Evolutionary conservation across 2,113 vertebrate species (phyloP).

Genomic region (Oncorhynchus keta): DNA sequence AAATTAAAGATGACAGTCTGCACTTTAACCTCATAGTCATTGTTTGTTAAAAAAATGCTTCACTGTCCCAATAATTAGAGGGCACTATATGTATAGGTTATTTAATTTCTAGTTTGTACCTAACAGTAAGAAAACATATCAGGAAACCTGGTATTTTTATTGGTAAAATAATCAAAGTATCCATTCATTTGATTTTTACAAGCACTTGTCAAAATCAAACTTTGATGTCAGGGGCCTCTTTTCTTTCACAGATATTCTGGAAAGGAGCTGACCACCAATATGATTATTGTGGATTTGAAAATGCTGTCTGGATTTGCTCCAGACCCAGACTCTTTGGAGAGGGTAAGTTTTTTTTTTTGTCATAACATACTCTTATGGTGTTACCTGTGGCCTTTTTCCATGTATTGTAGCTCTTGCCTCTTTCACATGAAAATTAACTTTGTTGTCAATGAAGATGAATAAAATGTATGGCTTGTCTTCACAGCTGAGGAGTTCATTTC

Average conservation of each 20-base stretch:
- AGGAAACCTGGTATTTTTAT: neutral
- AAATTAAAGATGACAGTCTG: no score
- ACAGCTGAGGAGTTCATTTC: constrained; percentile 37
- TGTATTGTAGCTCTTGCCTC: neutral
- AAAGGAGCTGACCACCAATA: constrained; percentile 48
- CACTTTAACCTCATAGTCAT: no score
- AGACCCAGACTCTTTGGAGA: constrained; percentile 32
- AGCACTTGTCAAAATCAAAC: neutral
- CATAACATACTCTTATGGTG: neutral
- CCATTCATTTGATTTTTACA: neutral
- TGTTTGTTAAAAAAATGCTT: no score
- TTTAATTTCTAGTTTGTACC: no score
- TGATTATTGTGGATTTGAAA: constrained; percentile 67
- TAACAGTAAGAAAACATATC: no score
- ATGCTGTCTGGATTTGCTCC: constrained; percentile 65
- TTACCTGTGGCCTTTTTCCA: neutral
- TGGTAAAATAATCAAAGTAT: no score
- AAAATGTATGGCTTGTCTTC: neutral
- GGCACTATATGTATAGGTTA: no score
- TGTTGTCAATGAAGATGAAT: neutral
- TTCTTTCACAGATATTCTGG: constrained; percentile 28
- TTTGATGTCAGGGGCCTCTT: neutral
- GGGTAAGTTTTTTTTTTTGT: constrained; percentile 20
- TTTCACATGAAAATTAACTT: neutral
- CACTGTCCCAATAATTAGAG: no score